Evolutionary conservation across 2,113 vertebrate genomes (phyloP).

Genomic region (Neodon shergylaensis): DNA sequence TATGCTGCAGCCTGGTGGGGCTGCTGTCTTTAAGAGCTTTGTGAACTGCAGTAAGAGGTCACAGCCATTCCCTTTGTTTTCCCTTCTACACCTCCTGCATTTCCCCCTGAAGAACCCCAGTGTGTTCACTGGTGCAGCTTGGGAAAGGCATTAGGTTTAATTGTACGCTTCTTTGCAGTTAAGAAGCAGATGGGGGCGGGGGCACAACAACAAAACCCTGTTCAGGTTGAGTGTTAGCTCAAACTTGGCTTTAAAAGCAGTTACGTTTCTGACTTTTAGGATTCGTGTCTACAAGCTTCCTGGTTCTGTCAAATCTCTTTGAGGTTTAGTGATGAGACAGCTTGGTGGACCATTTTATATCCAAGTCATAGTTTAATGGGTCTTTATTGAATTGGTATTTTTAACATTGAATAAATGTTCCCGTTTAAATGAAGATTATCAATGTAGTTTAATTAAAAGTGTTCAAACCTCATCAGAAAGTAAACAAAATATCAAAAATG

Average conservation of each 20-base stretch:
- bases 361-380: not conserved
- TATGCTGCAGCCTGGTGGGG: not conserved
- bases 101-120: conserved; percentile 45
- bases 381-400: not conserved
- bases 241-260: not conserved
- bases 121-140: not conserved
- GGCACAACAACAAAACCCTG: not conserved
- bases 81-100: not conserved
- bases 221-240: not conserved
- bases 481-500: not conserved
- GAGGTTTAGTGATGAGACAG: not conserved
- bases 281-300: not conserved
- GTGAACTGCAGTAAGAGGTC: conserved; percentile 27
- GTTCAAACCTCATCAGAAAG: not conserved
- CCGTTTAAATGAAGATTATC: not conserved
- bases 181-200: not conserved
- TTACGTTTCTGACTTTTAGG: not conserved
- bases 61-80: conserved; percentile 48
- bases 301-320: not conserved
- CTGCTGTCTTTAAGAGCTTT: not conserved
- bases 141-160: not conserved
- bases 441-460: not conserved
- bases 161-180: conserved; percentile 2
- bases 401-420: not conserved
- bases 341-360: not conserved